Conservation (phyloP, 1,140 invertebrate genomes). For the Pogonus chalceus region DNA sequence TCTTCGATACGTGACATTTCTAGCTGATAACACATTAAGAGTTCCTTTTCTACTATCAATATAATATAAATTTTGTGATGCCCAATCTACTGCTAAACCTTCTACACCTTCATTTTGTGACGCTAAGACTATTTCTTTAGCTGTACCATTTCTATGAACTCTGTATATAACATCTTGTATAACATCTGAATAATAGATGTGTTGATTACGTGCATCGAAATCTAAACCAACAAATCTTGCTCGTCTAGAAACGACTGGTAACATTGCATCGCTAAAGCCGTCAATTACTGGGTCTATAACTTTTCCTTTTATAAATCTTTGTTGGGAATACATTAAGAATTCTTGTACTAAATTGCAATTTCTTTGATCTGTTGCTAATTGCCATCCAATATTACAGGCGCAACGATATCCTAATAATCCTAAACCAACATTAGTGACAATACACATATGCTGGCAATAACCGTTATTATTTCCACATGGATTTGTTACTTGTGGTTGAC, state of each 20-base stretch:
- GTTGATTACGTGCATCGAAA: conserved; percentile 83
- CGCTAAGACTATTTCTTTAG: conserved; percentile 82
- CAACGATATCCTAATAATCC: conserved; percentile 77
- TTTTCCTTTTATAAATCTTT: conserved; percentile 92
- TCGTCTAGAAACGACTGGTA: conserved; percentile 78
- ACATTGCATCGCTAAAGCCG: conserved; percentile 88
- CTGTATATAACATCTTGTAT: conserved; percentile 94
- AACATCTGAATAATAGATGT: conserved; percentile 95
- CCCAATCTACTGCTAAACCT: conserved; percentile 94
- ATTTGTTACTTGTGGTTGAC: conserved; percentile 68
- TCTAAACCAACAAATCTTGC: conserved; percentile 96
- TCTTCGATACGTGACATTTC: conserved; percentile 72
- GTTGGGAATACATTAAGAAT: conserved; percentile 95
- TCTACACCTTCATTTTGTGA: conserved; percentile 97
- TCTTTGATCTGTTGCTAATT: conserved; percentile 61
- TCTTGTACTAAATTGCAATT: conserved; percentile 80
- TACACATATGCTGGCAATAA: conserved; percentile 91
- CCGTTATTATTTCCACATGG: conserved; percentile 87
- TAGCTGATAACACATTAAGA: conserved; percentile 82
- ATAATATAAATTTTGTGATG: conserved; percentile 94
- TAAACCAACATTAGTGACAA: conserved; percentile 73
- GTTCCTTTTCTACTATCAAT: conserved; percentile 95
- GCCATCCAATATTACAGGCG: conserved; percentile 86
- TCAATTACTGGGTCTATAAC: conserved; percentile 80
- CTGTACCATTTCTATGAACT: conserved; percentile 78